These are phyloP conservation scores for Neodiprion fabricii DNA, from an alignment of 1,140 invertebrate genomes.

Conservation along the genomic window DNA sequence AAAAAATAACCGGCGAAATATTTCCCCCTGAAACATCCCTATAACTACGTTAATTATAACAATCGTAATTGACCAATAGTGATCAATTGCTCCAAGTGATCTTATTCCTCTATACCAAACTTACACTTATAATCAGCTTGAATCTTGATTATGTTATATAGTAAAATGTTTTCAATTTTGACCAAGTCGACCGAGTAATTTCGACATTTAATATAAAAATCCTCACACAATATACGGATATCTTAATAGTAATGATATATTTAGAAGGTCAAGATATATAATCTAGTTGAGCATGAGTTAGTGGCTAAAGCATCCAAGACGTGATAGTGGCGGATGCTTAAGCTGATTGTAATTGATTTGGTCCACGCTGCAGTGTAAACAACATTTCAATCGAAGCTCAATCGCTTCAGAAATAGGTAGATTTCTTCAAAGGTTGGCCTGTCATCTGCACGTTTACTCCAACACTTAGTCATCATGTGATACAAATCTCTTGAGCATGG, in stretches of 20 bases:
- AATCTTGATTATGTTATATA: not conserved
- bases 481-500: constrained; percentile 69
- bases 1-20: no score
- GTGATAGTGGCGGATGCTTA: constrained; percentile 43
- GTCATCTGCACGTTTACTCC: constrained; percentile 71
- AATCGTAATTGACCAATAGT: no score
- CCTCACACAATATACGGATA: constrained; percentile 18
- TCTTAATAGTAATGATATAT: constrained; percentile 30
- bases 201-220: constrained; percentile 10
- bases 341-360: constrained; percentile 60
- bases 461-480: constrained; percentile 79
- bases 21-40: no score
- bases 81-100: not conserved
- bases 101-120: constrained; percentile 9
- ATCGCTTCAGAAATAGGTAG: constrained; percentile 74
- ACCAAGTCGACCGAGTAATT: constrained; percentile 12
- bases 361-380: constrained; percentile 45
- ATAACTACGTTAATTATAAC: no score
- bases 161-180: not conserved
- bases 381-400: constrained; percentile 65
- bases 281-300: constrained; percentile 60
- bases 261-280: constrained; percentile 50
- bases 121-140: not conserved
- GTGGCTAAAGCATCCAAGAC: constrained; percentile 52
- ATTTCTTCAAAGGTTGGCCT: constrained; percentile 78